These are phyloP conservation scores for Strigamia crassipes DNA, from an alignment of 2,888 invertebrate genomes.

Conservation along the genomic window DNA sequence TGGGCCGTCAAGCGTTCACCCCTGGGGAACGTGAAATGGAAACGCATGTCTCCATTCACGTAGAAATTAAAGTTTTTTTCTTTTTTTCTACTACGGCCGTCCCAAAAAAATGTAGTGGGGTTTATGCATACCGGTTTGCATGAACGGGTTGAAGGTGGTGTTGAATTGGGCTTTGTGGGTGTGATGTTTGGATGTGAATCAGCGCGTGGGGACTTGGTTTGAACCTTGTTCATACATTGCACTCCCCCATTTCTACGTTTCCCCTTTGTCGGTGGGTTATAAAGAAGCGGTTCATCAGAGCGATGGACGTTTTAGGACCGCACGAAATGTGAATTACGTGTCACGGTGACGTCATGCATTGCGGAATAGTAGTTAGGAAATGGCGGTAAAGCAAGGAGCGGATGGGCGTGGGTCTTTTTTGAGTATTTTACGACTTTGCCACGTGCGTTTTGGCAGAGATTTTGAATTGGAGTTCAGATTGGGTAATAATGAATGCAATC, in stretches of 20 bases:
- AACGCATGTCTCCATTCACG: slow-evolving; percentile 28
- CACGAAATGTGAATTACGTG: slow-evolving; percentile 24
- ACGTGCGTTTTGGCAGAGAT: too few species aligned
- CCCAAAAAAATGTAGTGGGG: background rate
- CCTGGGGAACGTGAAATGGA: slow-evolving; percentile 7
- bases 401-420: background rate
- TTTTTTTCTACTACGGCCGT: background rate
- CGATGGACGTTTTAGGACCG: slow-evolving; percentile 8
- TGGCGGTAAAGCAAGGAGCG: too few species aligned
- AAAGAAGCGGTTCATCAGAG: slow-evolving; percentile 9
- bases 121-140: background rate
- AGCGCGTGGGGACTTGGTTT: background rate
- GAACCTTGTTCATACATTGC: background rate
- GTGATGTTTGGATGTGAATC: slow-evolving; percentile 39
- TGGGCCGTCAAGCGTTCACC: background rate
- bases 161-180: slow-evolving; percentile 2
- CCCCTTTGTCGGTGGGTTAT: background rate
- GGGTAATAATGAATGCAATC: too few species aligned
- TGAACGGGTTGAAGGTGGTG: background rate
- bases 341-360: slow-evolving; percentile 7
- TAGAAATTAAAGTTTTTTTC: background rate
- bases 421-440: background rate
- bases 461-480: too few species aligned
- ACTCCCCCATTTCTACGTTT: background rate
- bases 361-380: background rate